Evolutionary conservation across 2,888 invertebrate species (phyloP).

Genomic region (Lithophane ornitopus): DNA sequence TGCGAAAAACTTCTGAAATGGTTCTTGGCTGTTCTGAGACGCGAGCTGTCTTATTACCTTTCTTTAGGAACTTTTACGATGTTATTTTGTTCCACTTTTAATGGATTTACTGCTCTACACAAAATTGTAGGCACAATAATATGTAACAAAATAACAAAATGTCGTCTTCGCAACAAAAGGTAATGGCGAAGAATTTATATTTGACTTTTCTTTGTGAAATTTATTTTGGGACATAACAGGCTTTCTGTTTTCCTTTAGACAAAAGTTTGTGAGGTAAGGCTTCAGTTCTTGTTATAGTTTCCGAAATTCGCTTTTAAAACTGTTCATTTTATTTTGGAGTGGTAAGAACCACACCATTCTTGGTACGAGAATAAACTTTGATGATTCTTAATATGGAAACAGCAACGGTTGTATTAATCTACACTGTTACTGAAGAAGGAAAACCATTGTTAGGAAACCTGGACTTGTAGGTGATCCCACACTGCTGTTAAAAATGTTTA

Average conservation of each 20-base stretch:
- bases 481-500: too few species aligned
- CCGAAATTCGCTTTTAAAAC: constrained; percentile 30
- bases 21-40: constrained; percentile 73
- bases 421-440: neutral
- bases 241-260: constrained; percentile 51
- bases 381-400: neutral
- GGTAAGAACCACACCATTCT: neutral
- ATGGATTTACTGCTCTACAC: constrained; percentile 73
- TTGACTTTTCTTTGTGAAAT: constrained; percentile 56
- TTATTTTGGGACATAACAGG: constrained; percentile 59
- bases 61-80: constrained; percentile 73
- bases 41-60: constrained; percentile 77
- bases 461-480: too few species aligned
- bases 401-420: neutral
- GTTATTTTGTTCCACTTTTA: constrained; percentile 72
- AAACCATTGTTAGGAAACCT: neutral
- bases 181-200: constrained; percentile 59
- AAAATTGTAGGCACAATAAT: constrained; percentile 67
- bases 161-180: constrained; percentile 55
- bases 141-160: constrained; percentile 65
- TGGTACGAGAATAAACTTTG: neutral
- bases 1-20: constrained; percentile 80
- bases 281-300: constrained; percentile 55
- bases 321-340: constrained; percentile 21
- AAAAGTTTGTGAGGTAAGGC: constrained; percentile 50